phyloP scores from a whole-genome alignment of 1,140 invertebrate species.

The Euborellia annulipes region DNA sequence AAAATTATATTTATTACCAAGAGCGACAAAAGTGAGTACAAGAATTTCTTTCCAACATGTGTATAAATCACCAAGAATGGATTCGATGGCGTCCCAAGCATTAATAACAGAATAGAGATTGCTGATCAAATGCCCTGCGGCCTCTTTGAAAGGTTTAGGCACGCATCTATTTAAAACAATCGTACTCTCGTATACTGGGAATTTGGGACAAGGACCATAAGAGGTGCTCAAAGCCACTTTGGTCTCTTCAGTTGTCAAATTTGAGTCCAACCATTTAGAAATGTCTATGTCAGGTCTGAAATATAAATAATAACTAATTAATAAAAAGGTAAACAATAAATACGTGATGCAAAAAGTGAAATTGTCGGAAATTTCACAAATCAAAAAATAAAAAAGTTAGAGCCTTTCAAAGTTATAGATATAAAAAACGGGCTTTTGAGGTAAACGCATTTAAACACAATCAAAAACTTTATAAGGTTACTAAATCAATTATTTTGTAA shows the following conservation, averaged over 20 bases:
- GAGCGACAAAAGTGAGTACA: slow-evolving; percentile 59
- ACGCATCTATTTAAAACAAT: slow-evolving; percentile 79
- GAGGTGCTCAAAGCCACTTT: slow-evolving; percentile 31
- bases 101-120: slow-evolving; percentile 70
- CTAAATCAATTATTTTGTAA: too few relatives aligned
- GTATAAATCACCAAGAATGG: slow-evolving; percentile 75
- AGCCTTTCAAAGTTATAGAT: too few relatives aligned
- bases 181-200: slow-evolving; percentile 53
- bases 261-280: background rate
- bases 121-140: slow-evolving; percentile 30
- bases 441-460: too few relatives aligned
- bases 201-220: slow-evolving; percentile 50
- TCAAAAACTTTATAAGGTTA: too few relatives aligned
- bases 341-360: too few relatives aligned
- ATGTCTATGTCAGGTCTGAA: slow-evolving; percentile 14
- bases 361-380: too few relatives aligned
- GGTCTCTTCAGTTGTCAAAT: slow-evolving; percentile 21
- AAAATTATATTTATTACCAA: slow-evolving; percentile 41
- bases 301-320: background rate
- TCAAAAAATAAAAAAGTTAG: too few relatives aligned
- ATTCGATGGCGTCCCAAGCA: slow-evolving; percentile 72
- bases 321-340: too few relatives aligned
- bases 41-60: slow-evolving; percentile 73
- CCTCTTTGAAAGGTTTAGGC: slow-evolving; percentile 46
- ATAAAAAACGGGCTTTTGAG: too few relatives aligned